Percentiles rank a stretch among this genome's conserved stretches.
Conservation (phyloP, 2,113 vertebrate species). For the Eolophus roseicapilla region DNA sequence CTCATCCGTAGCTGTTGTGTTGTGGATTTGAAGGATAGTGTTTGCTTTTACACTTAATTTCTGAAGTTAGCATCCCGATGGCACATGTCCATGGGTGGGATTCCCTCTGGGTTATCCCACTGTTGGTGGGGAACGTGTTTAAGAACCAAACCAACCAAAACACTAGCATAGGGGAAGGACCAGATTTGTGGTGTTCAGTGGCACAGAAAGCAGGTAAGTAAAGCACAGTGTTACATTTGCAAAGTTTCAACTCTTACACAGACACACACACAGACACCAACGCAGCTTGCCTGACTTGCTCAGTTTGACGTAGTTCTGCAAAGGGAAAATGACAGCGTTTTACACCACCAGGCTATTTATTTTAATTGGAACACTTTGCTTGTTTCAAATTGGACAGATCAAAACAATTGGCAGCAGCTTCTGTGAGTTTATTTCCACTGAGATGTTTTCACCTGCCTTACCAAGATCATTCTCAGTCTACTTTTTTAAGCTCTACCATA, state of each 20-base stretch:
- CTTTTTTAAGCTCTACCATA: constrained; percentile 85
- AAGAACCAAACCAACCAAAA: constrained; percentile 9
- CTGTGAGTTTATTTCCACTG: constrained; percentile 78
- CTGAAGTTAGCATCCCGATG: neutral
- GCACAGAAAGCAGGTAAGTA: constrained; percentile 76
- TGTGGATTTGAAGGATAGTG: neutral
- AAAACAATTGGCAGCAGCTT: constrained; percentile 74
- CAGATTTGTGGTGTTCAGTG: constrained; percentile 73
- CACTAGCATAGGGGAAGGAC: constrained; percentile 75
- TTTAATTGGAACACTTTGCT: constrained; percentile 66
- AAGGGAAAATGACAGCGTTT: constrained; percentile 58
- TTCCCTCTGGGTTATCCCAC: constrained; percentile 24
- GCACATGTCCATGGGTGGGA: constrained; percentile 2
- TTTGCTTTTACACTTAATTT: neutral
- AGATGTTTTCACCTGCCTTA: constrained; percentile 93
- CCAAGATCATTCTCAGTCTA: constrained; percentile 86
- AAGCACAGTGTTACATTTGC: constrained; percentile 81
- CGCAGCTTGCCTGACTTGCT: constrained; percentile 72
- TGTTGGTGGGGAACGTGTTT: constrained; percentile 15
- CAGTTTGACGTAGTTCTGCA: constrained; percentile 70
- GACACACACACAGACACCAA: constrained; percentile 32
- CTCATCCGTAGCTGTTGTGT: neutral
- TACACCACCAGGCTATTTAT: constrained; percentile 61
- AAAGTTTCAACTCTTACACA: constrained; percentile 62
- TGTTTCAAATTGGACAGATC: constrained; percentile 58